Base-by-base conservation (phyloP, 2,797 vertebrate species). In the Pogonophryne albipinna region DNA sequence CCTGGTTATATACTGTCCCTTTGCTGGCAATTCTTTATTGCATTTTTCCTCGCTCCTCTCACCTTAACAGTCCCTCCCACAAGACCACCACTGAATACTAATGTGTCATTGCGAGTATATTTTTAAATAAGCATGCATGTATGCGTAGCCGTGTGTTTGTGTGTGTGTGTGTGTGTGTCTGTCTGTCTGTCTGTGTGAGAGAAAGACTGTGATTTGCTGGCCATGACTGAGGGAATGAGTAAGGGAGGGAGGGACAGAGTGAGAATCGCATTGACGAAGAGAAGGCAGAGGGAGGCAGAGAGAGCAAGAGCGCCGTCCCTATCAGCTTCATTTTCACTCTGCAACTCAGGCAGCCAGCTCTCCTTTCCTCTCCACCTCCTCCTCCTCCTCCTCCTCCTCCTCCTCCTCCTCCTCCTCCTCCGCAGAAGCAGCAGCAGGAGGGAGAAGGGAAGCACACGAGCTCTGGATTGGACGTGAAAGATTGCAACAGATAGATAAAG, bases 191-290 rank as follows among this genome's bases (percentile, higher is more conserved):
- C 51, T 53, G 16, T 62, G 58, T 6, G 83, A 27, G 85, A 89
- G 82, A 60, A 83, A 84, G 84, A 45, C 74, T 89, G 87, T 90
- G 94, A 95, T 95, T 95, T 87, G 94, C 93, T 94, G 90, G 85
- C 46, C 86, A 89, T 87, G 91, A 93, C 91, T 84, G 87, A 90
- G 78, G 79, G 78, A 23, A 71, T 73, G 62, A 84, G 83, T 64
- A 79, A 76, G 52, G 27, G 69, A 73, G 61, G 65, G 79, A 82
- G 64, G 62, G 62, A 75, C 57, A 62, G 58, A 74, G 51, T 56
- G 66, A 76, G 84, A 76, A 82, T 71, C 85, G 86, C 88, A 92
- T 85, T 84, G 87, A 89, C 76, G 68, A 83, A 78, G 85, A 45
- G 51, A 66, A 55, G 84, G 64, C 66, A 64, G 75, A 16, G 44